These are phyloP conservation scores for Aselliscus stoliczkanus DNA, from an alignment of 2,797 vertebrate genomes.

Conservation along the genomic window DNA sequence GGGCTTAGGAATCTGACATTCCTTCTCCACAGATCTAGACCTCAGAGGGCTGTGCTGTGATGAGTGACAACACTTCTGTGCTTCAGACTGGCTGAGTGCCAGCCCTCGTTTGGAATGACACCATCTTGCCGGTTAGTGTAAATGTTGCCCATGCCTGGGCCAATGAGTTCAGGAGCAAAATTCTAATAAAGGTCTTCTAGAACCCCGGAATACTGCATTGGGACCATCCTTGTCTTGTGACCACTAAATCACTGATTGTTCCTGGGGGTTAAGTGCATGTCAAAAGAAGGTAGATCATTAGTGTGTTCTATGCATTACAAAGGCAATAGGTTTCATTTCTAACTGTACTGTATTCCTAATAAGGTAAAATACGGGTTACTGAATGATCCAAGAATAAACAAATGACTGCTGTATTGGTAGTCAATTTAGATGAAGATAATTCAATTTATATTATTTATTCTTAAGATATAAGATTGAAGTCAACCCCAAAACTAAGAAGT, in stretches of 20 bases:
- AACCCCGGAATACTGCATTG: no score
- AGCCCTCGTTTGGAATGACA: neutral
- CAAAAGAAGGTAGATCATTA: neutral
- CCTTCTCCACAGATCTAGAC: neutral
- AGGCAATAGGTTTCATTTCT: neutral
- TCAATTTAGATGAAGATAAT: neutral
- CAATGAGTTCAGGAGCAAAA: neutral
- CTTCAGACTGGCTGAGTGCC: neutral
- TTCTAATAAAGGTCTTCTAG: neutral
- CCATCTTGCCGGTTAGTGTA: neutral
- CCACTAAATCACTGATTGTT: neutral
- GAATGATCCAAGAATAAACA: neutral
- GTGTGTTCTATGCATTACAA: neutral
- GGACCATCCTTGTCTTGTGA: neutral
- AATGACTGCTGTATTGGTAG: neutral
- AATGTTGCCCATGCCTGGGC: neutral
- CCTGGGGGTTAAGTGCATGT: neutral
- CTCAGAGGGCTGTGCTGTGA: neutral
- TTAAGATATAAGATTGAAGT: neutral
- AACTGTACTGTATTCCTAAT: neutral
- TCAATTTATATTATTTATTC: neutral
- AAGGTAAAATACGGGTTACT: neutral
- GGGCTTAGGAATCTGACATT: neutral
- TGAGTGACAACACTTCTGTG: neutral
- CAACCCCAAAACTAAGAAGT: neutral